These are phyloP conservation scores for Pempheris klunzingeri DNA, from an alignment of 2,797 vertebrate genomes.

Conservation along the genomic window DNA sequence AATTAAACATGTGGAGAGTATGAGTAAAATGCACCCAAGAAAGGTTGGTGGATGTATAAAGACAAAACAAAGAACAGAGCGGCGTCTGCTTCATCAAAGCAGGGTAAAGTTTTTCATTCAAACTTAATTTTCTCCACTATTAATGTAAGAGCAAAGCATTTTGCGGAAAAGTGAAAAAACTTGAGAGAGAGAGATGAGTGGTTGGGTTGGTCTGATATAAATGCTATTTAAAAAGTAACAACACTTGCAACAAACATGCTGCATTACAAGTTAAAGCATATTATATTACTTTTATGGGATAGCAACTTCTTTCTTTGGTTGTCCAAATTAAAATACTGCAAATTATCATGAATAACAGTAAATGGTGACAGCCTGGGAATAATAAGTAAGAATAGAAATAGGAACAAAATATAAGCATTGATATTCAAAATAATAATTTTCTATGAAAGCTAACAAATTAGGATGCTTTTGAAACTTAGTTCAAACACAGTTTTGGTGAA, in stretches of 20 bases:
- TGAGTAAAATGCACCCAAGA: not conserved
- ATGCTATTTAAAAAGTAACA: not conserved
- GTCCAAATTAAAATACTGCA: not conserved
- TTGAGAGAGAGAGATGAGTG: not conserved
- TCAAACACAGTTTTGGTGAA: not conserved
- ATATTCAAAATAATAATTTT: constrained; percentile 3
- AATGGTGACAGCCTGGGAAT: not conserved
- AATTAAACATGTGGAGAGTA: not conserved
- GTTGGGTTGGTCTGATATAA: no score
- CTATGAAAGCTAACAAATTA: not conserved
- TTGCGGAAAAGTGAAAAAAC: not conserved
- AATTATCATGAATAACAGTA: not conserved
- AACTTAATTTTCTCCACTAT: not conserved
- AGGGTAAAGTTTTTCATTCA: not conserved
- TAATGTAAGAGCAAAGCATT: not conserved
- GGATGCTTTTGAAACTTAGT: not conserved
- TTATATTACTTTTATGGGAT: not conserved
- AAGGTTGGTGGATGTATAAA: not conserved
- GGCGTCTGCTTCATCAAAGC: not conserved
- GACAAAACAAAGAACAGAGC: constrained; percentile 13
- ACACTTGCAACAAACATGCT: not conserved
- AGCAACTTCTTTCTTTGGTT: not conserved
- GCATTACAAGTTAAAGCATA: not conserved
- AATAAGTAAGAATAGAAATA: not conserved
- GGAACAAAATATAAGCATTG: no score